Evolutionary conservation across 2,113 vertebrate genomes (phyloP), one percentile per base, ranked within the genome.

Genomic region (Callospermophilus lateralis): DNA sequence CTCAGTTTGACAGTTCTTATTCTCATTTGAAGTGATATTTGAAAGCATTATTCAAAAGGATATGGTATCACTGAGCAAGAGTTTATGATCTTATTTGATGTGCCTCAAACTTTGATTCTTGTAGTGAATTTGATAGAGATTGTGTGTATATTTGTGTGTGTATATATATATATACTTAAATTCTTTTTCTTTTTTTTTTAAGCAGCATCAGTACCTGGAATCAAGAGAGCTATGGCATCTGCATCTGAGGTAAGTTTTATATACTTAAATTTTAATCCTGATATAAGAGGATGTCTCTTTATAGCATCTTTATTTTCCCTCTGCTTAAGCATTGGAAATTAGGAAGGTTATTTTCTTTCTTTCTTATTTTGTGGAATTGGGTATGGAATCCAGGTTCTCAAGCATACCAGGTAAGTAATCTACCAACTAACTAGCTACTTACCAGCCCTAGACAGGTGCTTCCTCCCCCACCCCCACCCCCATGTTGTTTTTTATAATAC

Each of bases 171-270:
- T 9, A 28, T 26, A 55, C n/a, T 89, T 42, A 90, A 51, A 51
- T 51, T 51, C 48, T 51, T 94, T 61, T 30, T 51, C 15, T 53
- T 65, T 90, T 45, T 96, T 96, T 74, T 55, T 68, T 12, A 65
- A 30, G 13, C 30, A 90, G 48, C 61, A 58, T 11, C 98, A 98
- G 98, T 97, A 28, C 90, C 97, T 79, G 97, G 97, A 34, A 76
- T 98, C 95, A 99, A 98, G 26, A 98, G 98, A 80, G 70, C 98
- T 0, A 70, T 95, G 78, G 96, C 96, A n/a, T 96, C 98, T 3
- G 96, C 96, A 32, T 96, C 98, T 3, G 98, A 99, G 98, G 98
- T 98, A 87, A 98, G 98, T 92, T 89, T 53, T n/a, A 45, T 94
- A 39, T 97, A 42, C 32, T 89, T 77, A 88, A 89, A 90, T 39